phyloP scores from a whole-genome alignment of 92 coral and sea anemone species.

The Phenganax marumi region DNA sequence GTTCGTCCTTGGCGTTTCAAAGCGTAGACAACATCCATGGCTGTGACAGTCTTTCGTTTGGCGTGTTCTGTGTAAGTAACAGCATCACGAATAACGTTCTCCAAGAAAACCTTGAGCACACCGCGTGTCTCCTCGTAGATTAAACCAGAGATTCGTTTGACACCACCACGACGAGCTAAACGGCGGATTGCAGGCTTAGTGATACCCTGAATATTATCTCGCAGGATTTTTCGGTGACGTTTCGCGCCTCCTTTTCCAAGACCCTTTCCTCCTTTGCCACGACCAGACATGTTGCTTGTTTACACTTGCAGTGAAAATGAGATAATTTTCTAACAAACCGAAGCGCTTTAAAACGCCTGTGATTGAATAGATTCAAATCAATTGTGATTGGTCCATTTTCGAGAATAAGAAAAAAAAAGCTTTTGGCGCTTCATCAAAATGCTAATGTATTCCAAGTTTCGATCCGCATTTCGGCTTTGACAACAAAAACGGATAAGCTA shows the following conservation, averaged over 20 bases:
- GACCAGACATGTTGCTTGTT: conserved; percentile 56
- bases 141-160: conserved; percentile 58
- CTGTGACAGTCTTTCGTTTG: conserved; percentile 85
- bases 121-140: too few relatives aligned
- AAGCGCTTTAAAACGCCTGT: too few relatives aligned
- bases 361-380: too few relatives aligned
- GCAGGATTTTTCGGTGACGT: conserved; percentile 67
- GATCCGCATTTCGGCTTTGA: too few relatives aligned
- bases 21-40: conserved; percentile 88
- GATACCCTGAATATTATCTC: conserved; percentile 71
- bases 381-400: too few relatives aligned
- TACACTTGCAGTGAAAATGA: too few relatives aligned
- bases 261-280: conserved; percentile 71
- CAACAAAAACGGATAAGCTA: too few relatives aligned
- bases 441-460: too few relatives aligned
- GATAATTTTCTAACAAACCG: too few relatives aligned
- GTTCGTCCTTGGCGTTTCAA: conserved; percentile 44
- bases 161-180: conserved; percentile 68
- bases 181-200: conserved; percentile 66
- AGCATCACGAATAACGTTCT: conserved; percentile 42
- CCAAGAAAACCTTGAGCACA: too few relatives aligned
- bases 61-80: conserved; percentile 24
- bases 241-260: conserved; percentile 69
- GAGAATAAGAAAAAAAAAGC: too few relatives aligned
- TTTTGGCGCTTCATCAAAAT: too few relatives aligned